Evolutionary conservation across 2,113 vertebrate genomes (phyloP).

Genomic region (Gobio gobio): DNA sequence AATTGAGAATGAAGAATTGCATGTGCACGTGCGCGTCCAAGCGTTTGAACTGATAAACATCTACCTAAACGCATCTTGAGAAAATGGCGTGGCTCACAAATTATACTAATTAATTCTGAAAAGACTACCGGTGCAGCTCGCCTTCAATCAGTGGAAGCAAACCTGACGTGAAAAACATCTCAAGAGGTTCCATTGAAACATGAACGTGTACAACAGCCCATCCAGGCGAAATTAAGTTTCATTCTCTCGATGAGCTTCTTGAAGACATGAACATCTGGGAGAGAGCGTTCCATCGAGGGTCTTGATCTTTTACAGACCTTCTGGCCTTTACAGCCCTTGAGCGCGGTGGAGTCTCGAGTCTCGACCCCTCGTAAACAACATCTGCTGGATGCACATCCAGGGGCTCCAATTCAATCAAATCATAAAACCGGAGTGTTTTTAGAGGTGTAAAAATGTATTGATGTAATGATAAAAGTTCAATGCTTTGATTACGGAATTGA

Average conservation of each 20-base stretch:
- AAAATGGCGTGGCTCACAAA: background rate
- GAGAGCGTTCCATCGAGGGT: background rate
- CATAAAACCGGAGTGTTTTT: background rate
- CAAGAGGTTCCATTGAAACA: background rate
- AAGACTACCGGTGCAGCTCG: background rate
- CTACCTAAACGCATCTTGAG: background rate
- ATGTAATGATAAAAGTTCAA: background rate
- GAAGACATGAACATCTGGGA: background rate
- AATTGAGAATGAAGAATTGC: conserved; percentile 25
- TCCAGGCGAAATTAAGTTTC: background rate
- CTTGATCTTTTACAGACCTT: conserved; percentile 22
- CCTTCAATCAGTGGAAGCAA: background rate
- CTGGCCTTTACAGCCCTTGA: background rate
- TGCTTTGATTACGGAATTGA: background rate
- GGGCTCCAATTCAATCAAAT: background rate
- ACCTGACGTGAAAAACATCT: background rate
- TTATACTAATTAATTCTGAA: conserved; percentile 13
- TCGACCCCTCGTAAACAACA: conserved; percentile 27
- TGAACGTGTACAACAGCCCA: background rate
- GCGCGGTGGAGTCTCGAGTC: background rate
- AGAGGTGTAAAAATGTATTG: background rate
- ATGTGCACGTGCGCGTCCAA: background rate
- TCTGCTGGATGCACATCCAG: background rate
- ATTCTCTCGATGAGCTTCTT: background rate
- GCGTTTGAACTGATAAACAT: background rate